phyloP scores from a whole-genome alignment of 2,797 vertebrate species.

The Crax fasciolata region DNA sequence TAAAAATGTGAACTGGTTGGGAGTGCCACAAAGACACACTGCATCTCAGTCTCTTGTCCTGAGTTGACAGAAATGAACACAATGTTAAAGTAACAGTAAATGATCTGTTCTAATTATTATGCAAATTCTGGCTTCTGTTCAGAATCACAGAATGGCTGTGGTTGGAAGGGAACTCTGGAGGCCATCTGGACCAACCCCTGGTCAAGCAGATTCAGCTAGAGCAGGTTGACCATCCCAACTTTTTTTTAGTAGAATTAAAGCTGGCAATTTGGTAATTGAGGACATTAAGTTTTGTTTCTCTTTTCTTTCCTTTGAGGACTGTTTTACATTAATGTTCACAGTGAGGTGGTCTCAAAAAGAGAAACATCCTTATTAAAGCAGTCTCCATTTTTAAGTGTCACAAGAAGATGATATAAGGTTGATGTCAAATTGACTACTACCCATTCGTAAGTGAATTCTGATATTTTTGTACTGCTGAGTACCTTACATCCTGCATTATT shows the following conservation, averaged over 20 bases:
- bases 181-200: background rate
- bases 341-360: background rate
- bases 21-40: background rate
- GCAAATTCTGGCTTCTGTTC: background rate
- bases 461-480: background rate
- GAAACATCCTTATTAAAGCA: background rate
- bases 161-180: background rate
- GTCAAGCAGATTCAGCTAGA: background rate
- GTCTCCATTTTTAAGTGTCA: background rate
- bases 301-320: background rate
- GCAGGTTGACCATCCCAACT: background rate
- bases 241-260: background rate
- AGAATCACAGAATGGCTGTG: background rate
- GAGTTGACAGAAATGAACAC: background rate
- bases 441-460: background rate
- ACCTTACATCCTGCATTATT: background rate
- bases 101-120: background rate
- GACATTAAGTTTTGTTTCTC: background rate
- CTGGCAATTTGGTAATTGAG: background rate
- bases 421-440: background rate
- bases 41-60: background rate
- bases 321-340: background rate
- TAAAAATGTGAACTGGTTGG: background rate
- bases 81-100: background rate
- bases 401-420: background rate